Evolutionary conservation across 2,797 vertebrate genomes (phyloP).

Genomic region (Ciconia nigra): DNA sequence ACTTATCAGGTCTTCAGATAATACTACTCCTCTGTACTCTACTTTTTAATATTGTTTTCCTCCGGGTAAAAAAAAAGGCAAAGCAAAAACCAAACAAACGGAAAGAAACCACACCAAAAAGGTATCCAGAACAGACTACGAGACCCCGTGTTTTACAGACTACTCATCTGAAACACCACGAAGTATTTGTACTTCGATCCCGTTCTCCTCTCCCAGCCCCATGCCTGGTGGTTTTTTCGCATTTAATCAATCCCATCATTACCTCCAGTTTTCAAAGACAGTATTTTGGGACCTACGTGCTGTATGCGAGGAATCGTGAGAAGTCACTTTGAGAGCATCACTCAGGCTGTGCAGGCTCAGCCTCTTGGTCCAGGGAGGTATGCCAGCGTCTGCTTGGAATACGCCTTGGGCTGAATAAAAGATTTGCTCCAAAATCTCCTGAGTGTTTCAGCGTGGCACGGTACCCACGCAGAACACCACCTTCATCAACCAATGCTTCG

Average conservation of each 20-base stretch:
- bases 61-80: not conserved
- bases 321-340: not conserved
- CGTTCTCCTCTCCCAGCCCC: not conserved
- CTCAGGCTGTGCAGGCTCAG: not conserved
- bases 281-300: not conserved
- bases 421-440: not conserved
- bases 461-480: not conserved
- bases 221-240: not conserved
- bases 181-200: not conserved
- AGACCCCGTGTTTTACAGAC: not conserved
- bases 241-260: not conserved
- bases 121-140: rapidly evolving
- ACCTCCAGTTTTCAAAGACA: not conserved
- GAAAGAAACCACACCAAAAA: not conserved
- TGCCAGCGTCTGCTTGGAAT: not conserved
- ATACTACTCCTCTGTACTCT: not conserved
- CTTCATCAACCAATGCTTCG: not conserved
- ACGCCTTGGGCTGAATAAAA: not conserved
- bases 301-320: not conserved
- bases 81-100: not conserved
- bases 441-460: rapidly evolving
- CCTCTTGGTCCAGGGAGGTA: not conserved
- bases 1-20: not conserved
- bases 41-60: not conserved
- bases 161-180: not conserved